Evolutionary conservation across 1,140 invertebrate species (phyloP), one percentile per base, ranked within the genome.

Genomic region (Archivesica marissinica): DNA sequence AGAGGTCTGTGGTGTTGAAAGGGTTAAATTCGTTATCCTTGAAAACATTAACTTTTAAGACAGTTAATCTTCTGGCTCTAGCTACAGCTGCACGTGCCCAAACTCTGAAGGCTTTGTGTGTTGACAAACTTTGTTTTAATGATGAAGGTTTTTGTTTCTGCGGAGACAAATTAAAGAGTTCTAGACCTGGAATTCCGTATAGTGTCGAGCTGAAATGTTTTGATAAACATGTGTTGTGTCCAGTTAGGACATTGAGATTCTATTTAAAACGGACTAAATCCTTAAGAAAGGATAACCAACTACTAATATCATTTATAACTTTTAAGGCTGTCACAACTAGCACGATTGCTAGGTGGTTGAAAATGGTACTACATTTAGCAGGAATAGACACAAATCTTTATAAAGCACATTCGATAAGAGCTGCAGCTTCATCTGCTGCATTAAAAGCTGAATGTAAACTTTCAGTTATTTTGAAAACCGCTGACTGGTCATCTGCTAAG

Each of bases 371-470:
- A n/a, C 4, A 44, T 1, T 17, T 30, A 2, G 4, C 70, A 13
- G 70, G 70, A 3, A 74, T 74, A 44, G 70, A 47, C n/a, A 23
- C n/a, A 0, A 7, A n/a, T 44, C 41, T 23, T 6, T 74, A 39
- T 20, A 74, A 74, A 17, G 70, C 38, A 20, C 70, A 74, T 50
- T 74, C 70, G 0, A 47, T 6, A 47, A 74, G 70, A 28, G 70
- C 20, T 1, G 70, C 70, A 15, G 44, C 70, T 0, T 25, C 70
- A 20, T 74, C 70, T 1, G 70, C 70, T 13, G 70, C 70, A 9
- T 47, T 2, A 20, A 44, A 28, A 9, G 50, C 44, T 47, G 70
- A 44, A 7, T 25, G 38, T 44, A n/a, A 9, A 1, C 6, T 74
- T 20, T 23, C 4, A 0, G 35, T 17, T 4, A 47, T 74, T 20